Conservation (phyloP, 2,797 vertebrate genomes). For the Dallia pectoralis region DNA sequence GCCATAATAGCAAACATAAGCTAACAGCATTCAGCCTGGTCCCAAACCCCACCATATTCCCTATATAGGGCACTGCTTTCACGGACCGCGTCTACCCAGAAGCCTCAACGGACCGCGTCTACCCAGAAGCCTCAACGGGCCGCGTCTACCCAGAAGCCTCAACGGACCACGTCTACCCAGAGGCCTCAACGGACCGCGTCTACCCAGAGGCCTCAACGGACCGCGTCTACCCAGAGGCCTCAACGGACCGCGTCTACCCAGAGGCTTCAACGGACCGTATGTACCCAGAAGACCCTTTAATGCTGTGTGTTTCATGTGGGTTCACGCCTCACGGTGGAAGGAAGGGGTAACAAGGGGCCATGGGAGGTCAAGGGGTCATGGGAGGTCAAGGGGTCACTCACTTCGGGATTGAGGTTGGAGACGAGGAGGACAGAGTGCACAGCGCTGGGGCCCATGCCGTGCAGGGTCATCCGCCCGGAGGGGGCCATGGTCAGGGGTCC, state of each 20-base stretch:
- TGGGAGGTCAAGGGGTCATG: neutral
- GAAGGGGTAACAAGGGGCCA: neutral
- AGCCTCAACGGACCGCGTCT: neutral
- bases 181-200: neutral
- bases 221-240: neutral
- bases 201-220: too few species aligned
- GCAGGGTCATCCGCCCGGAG: slow-evolving; percentile 65
- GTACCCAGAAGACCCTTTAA: too few species aligned
- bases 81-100: too few species aligned
- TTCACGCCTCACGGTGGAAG: too few species aligned
- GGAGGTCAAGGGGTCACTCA: slow-evolving; percentile 56
- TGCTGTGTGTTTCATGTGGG: too few species aligned
- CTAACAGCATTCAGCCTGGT: neutral
- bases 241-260: too few species aligned
- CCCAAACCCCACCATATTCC: neutral
- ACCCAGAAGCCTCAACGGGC: too few species aligned
- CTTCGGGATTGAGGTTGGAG: slow-evolving; percentile 84
- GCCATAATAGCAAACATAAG: neutral
- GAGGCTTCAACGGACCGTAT: too few species aligned
- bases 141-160: too few species aligned
- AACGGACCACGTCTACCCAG: too few species aligned
- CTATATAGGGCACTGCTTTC: neutral
- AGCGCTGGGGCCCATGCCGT: slow-evolving; percentile 54
- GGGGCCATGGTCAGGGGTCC: slow-evolving; percentile 66
- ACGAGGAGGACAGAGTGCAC: slow-evolving; percentile 79